Evolutionary conservation across 2,113 vertebrate species (phyloP).

Genomic region (Electrona antarctica): DNA sequence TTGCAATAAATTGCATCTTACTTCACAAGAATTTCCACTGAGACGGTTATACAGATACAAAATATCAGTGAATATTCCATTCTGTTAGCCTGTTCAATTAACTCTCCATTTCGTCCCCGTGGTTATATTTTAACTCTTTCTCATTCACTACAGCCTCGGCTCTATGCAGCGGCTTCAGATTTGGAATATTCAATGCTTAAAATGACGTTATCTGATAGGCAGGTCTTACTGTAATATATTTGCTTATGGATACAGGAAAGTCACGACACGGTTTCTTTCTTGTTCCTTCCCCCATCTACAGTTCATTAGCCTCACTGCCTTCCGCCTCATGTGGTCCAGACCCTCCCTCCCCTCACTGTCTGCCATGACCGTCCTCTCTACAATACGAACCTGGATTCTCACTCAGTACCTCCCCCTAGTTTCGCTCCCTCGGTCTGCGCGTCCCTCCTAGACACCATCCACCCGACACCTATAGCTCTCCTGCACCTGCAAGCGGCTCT

Average conservation of each 20-base stretch:
- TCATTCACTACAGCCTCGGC: neutral
- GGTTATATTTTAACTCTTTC: neutral
- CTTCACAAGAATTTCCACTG: constrained; percentile 15
- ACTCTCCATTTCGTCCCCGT: neutral
- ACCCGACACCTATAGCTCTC: constrained; percentile 10
- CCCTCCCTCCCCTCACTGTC: constrained; percentile 76
- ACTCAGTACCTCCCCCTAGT: constrained; percentile 79
- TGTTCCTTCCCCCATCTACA: constrained; percentile 27
- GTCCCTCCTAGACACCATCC: constrained; percentile 36
- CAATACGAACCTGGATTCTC: constrained; percentile 76
- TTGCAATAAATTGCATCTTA: neutral
- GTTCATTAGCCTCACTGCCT: constrained; percentile 42
- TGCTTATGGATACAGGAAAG: constrained; percentile 54
- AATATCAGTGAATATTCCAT: constrained; percentile 26
- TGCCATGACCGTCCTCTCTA: constrained; percentile 75
- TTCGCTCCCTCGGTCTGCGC: constrained; percentile 74
- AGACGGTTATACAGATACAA: constrained; percentile 42
- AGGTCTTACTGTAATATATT: constrained; percentile 19
- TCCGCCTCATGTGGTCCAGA: constrained; percentile 64
- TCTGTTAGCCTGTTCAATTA: constrained; percentile 25
- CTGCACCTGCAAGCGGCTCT: constrained; percentile 65
- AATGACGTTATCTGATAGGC: neutral
- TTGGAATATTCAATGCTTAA: neutral
- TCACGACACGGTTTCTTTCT: constrained; percentile 63
- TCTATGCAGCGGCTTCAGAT: neutral